phyloP scores from a whole-genome alignment of 2,797 vertebrate genomes.

The Scomberomorus guttatus region DNA sequence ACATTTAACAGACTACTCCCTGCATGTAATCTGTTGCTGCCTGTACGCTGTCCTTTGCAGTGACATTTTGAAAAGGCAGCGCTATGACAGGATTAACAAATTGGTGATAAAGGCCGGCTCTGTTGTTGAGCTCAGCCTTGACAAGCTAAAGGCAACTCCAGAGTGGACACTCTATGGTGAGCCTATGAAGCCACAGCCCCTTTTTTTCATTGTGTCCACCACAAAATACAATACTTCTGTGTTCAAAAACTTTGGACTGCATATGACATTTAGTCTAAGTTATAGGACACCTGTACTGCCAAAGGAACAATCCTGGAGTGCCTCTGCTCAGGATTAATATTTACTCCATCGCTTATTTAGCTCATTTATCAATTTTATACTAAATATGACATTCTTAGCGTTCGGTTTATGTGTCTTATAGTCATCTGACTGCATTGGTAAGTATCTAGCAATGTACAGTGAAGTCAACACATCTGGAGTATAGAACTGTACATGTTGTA shows the following conservation, averaged over 20 bases:
- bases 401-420: too few relatives aligned
- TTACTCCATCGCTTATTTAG: background rate
- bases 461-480: background rate
- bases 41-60: background rate
- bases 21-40: background rate
- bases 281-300: background rate
- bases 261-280: background rate
- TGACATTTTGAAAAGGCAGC: slow-evolving; percentile 30
- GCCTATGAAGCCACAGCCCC: background rate
- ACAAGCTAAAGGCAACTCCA: slow-evolving; percentile 6
- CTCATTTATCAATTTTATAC: background rate
- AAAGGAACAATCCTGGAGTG: background rate
- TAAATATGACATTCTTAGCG: background rate
- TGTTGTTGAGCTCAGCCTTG: slow-evolving; percentile 14
- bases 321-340: background rate
- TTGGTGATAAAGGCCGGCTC: slow-evolving; percentile 16
- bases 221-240: background rate
- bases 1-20: background rate
- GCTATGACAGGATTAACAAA: slow-evolving; percentile 20
- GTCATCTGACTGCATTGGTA: too few relatives aligned
- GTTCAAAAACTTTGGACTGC: background rate
- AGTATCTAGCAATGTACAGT: too few relatives aligned
- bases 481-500: background rate
- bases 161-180: background rate
- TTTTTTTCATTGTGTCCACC: background rate